Base-by-base conservation (phyloP, 2,113 vertebrate species). In the Choloepus hoffmanni region DNA sequence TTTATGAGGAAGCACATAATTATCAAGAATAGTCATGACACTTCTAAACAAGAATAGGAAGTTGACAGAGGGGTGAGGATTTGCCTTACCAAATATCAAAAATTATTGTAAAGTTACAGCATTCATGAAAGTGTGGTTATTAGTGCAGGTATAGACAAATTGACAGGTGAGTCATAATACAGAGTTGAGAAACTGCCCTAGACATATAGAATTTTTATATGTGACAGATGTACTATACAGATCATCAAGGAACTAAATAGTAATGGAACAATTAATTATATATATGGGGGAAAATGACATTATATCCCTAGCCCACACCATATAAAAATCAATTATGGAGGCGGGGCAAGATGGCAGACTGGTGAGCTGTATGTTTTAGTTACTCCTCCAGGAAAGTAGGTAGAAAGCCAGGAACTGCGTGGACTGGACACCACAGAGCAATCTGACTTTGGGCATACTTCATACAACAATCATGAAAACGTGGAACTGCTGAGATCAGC, bases 191-290 rank as follows among this genome's bases (percentile, higher is more conserved):
- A 83, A 60, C 16, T 67, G 2, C 36, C 60, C 36, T 95, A 82
- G 62, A 74, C 8, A 33, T n/a, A 58, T 12, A 87, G 23, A 74
- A 67, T 30, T 73, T 95, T 73, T 21, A 73, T 72, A 30, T 92
- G 60, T 77, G 48, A 50, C 24, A 72, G 15, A 18, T 86, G 26
- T 91, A 24, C 15, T 63, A 50, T 85, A 40, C 28, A 62, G 45
- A 76, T 65, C 60, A 68, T 84, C 48, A 90, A 76, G 70, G 18
- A 94, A n/a, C 14, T n/a, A 40, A 94, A 58, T 33, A 83, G 58
- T 74, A 65, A 58, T 85, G 40, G 19, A 19, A 81, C 36, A 91
- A 33, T 74, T 79, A 21, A 79, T 73, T 45, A 65, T 7, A 55
- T 48, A 79, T 60, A 53, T 67, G 28, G 58, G 70, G 70, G 15